Conservation (phyloP, 1,140 invertebrate species). For the Magallana ariakensis region DNA sequence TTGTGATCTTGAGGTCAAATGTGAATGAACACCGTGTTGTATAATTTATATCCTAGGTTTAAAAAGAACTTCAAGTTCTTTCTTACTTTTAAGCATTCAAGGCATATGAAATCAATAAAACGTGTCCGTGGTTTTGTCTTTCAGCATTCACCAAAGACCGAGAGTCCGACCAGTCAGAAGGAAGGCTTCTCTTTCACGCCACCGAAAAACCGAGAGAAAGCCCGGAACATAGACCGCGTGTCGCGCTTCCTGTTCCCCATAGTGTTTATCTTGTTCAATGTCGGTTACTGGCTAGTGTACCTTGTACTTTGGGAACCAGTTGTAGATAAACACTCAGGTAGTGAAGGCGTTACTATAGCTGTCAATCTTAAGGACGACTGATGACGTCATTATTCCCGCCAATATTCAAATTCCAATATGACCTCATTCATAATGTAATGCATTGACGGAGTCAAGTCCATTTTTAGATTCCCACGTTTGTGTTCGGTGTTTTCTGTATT, state of each 20-base stretch:
- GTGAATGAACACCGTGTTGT: too few species aligned
- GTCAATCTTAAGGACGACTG: neutral
- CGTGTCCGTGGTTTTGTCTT: neutral
- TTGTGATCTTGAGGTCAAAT: too few species aligned
- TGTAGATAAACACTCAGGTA: neutral
- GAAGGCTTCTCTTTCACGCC: neutral
- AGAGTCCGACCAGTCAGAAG: neutral
- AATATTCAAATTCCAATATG: neutral
- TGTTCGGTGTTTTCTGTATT: neutral
- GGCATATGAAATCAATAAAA: too few species aligned
- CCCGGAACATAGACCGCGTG: conserved; percentile 48
- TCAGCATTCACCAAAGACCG: neutral
- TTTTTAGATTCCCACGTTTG: neutral
- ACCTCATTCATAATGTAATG: neutral
- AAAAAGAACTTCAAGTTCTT: too few species aligned
- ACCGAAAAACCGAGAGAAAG: conserved; percentile 48
- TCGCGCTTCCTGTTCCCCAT: conserved; percentile 47
- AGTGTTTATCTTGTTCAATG: conserved; percentile 43
- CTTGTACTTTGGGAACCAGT: conserved; percentile 35
- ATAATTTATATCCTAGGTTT: too few species aligned
- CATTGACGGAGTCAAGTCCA: neutral
- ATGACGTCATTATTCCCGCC: neutral
- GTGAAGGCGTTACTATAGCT: neutral
- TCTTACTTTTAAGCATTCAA: too few species aligned
- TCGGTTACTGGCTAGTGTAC: conserved; percentile 46